Evolutionary conservation across 2,113 vertebrate species (phyloP), one percentile per base, ranked within the genome.

Genomic region (Enhydra lutris): DNA sequence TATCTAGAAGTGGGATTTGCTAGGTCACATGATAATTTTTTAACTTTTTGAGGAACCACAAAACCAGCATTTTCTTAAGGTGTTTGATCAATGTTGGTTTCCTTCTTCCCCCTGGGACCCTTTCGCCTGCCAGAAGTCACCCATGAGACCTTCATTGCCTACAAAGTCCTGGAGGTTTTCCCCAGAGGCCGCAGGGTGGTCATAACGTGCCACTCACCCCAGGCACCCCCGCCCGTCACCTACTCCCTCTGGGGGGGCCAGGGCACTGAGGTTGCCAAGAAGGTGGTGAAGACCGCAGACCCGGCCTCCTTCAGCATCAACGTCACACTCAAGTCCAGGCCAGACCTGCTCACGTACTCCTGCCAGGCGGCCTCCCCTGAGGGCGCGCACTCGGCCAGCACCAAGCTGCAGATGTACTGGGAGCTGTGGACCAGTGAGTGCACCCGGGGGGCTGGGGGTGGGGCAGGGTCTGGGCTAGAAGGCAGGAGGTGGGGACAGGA

Each of bases 251-350:
- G 97, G 87, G 98, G 98, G 4, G 89, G 17, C 71, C 97, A 97
- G 79, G 97, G 8, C 13, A 98, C 98, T 45, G 74, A 55, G 26
- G 99, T 99, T 14, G 79, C 93, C 89, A 98, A 97, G 82, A 93
- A 14, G 0, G 36, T 98, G 42, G 59, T 98, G 59, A 59, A 4
- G 13, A 97, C 63, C 10, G 95, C 85, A 20, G 13, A 76, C 59
- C 98, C 98, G 3, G 98, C 96, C 97, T 99, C 98, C 97, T 71
- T 36, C 67, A 98, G 82, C 29, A 10, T 99, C 93, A 94, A 95
- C 4, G 73, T 99, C 93, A 98, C 65, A 0, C 89, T 90, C 86
- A 96, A 36, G 97, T 99, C 96, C 92, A 82, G 82, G 52, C 95
- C 94, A 2, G 96, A 97, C 82, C 93, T 98, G 82, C 92, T 97